phyloP scores from a whole-genome alignment of 2,888 invertebrate species.

The Papilio gigon region DNA sequence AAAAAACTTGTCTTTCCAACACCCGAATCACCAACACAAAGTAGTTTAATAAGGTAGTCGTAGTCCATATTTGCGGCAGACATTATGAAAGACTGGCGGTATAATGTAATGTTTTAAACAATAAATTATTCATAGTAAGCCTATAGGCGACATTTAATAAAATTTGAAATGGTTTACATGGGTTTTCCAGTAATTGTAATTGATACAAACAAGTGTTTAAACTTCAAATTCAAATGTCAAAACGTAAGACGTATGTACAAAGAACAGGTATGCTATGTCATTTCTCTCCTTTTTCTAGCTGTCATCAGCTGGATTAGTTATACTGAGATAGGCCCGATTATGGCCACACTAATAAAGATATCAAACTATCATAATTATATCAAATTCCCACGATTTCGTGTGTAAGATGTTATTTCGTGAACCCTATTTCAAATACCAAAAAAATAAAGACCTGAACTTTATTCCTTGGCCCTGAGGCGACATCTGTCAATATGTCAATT shows the following conservation, averaged over 20 bases:
- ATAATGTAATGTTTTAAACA: conserved; percentile 33
- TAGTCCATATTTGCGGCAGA: conserved; percentile 86
- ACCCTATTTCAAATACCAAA: too few species aligned
- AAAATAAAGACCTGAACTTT: too few species aligned
- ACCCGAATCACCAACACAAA: conserved; percentile 97
- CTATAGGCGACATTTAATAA: not conserved
- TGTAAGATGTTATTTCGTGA: too few species aligned
- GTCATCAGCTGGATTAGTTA: too few species aligned
- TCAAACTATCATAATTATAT: too few species aligned
- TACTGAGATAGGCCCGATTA: too few species aligned
- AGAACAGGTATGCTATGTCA: too few species aligned
- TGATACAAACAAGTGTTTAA: not conserved
- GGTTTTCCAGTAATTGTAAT: not conserved
- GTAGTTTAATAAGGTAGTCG: conserved; percentile 95
- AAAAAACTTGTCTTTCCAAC: conserved; percentile 98
- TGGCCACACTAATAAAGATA: too few species aligned
- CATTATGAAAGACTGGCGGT: conserved; percentile 25
- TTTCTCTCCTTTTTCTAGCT: too few species aligned
- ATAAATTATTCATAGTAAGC: conserved; percentile 9
- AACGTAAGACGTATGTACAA: not conserved
- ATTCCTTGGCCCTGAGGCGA: too few species aligned
- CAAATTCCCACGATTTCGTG: too few species aligned
- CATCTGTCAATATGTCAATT: too few species aligned
- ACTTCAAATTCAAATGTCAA: conserved; percentile 1
- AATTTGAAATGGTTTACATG: not conserved